Evolutionary conservation across 1,140 invertebrate genomes (phyloP).

Genomic region (Trachymyrmex cornetzi): DNA sequence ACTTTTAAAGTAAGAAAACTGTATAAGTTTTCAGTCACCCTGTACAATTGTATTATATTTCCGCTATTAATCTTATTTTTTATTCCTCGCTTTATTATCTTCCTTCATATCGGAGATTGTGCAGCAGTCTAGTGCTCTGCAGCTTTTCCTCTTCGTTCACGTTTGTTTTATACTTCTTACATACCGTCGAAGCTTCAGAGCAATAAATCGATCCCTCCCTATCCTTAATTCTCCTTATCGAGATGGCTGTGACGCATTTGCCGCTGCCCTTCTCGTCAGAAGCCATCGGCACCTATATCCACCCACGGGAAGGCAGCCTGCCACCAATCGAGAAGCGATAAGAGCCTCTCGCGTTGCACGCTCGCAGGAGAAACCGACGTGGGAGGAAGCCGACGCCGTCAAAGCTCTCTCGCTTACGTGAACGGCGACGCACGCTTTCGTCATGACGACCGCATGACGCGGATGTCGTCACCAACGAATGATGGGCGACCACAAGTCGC

Average conservation of each 20-base stretch:
- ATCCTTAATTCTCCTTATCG: slow-evolving; percentile 28
- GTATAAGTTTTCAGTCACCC: not conserved
- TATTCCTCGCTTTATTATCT: not conserved
- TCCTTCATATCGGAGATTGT: not conserved
- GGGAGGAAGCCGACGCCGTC: slow-evolving; percentile 22
- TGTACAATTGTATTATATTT: not conserved
- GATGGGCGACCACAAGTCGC: slow-evolving; percentile 5
- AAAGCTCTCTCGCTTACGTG: slow-evolving; percentile 30
- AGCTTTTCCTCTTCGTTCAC: not conserved
- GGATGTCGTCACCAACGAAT: slow-evolving; percentile 53
- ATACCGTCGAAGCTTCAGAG: not conserved
- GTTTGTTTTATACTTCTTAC: not conserved
- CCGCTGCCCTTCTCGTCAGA: slow-evolving; percentile 33
- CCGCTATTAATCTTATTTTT: not conserved
- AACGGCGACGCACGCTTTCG: slow-evolving; percentile 50
- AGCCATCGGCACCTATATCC: slow-evolving; percentile 24
- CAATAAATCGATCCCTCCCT: slow-evolving; percentile 27
- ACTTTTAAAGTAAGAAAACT: too few species aligned
- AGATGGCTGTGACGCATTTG: not conserved
- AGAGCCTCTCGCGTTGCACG: slow-evolving; percentile 29
- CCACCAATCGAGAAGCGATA: slow-evolving; percentile 54
- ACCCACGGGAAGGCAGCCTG: slow-evolving; percentile 38
- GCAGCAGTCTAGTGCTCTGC: not conserved
- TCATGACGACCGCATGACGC: slow-evolving; percentile 59
- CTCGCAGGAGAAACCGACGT: slow-evolving; percentile 19